Evolutionary conservation across 2,113 vertebrate species (phyloP).

Genomic region (Aix galericulata): DNA sequence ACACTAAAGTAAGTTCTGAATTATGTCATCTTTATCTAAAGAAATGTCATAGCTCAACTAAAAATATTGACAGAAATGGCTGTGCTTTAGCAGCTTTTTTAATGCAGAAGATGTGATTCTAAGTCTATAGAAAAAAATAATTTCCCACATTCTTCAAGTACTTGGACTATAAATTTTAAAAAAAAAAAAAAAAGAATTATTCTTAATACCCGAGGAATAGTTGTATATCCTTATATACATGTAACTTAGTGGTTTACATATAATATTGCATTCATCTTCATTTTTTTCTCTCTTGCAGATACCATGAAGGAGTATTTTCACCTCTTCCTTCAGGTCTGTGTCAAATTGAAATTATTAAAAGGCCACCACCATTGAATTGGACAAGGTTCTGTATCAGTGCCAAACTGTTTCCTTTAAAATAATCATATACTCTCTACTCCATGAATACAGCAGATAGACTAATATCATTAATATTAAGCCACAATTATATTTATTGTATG

Average conservation of each 20-base stretch:
- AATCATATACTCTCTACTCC: neutral
- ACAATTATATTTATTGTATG: neutral
- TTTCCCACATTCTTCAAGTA: neutral
- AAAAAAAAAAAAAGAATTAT: neutral
- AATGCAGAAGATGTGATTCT: neutral
- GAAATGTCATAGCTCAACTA: neutral
- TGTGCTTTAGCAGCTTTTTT: neutral
- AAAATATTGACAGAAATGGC: neutral
- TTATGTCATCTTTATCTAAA: neutral
- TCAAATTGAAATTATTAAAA: neutral
- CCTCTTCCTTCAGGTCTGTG: neutral
- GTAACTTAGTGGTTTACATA: neutral
- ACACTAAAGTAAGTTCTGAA: neutral
- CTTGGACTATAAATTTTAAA: neutral
- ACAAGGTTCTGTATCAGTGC: neutral
- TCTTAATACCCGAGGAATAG: neutral
- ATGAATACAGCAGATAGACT: neutral
- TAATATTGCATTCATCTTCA: neutral
- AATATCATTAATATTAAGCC: neutral
- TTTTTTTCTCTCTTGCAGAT: neutral
- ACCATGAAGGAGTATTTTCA: neutral
- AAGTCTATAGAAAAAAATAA: neutral
- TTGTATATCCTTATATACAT: neutral
- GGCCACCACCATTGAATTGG: neutral
- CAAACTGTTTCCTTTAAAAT: neutral